Percentiles rank a stretch among this genome's conserved stretches.
These are phyloP conservation scores for Phocoena phocoena DNA, from an alignment of 2,113 vertebrate species.

Conservation along the genomic window DNA sequence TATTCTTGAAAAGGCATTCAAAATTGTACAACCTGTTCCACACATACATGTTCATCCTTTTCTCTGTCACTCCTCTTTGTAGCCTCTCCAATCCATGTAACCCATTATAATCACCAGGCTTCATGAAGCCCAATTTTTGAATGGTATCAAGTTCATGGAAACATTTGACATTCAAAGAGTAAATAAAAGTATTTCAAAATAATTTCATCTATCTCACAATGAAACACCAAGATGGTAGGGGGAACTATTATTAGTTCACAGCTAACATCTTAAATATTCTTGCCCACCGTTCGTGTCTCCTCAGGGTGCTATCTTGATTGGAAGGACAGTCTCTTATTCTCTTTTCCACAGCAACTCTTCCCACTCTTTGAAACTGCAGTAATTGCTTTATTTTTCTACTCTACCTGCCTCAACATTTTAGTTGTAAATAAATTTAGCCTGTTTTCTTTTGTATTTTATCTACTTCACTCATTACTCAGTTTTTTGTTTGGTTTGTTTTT, in stretches of 20 bases:
- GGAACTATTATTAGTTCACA: background rate
- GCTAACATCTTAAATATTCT: background rate
- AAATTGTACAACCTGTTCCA: background rate
- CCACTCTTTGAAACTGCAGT: background rate
- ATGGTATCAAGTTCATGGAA: background rate
- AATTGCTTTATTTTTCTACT: background rate
- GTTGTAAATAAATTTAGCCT: background rate
- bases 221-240: background rate
- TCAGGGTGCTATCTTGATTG: background rate
- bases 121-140: background rate
- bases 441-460: background rate
- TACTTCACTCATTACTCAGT: background rate
- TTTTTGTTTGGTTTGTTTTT: background rate
- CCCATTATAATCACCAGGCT: background rate
- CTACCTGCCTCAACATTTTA: background rate
- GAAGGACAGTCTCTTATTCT: background rate
- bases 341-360: background rate
- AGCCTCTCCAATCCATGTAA: background rate
- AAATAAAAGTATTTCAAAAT: background rate
- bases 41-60: background rate
- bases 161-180: background rate
- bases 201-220: background rate
- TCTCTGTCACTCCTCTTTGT: background rate
- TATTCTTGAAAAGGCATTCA: background rate
- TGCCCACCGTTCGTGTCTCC: background rate